Base-by-base conservation (phyloP, 92 coral and sea anemone species). In the Porites divaricata region DNA sequence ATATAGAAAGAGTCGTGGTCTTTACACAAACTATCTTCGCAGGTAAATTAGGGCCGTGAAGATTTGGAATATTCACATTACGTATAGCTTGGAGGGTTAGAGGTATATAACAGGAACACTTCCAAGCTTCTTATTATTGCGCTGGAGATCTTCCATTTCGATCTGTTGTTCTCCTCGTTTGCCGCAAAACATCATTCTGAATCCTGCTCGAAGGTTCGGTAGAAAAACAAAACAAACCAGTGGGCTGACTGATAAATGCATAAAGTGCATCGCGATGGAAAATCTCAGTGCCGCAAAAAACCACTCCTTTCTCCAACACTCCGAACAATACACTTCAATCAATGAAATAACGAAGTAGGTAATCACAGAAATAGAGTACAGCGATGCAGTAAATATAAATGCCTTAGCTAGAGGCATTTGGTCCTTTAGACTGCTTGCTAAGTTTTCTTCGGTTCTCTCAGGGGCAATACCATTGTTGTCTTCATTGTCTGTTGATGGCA, bases 31-130 rank as follows among this genome's bases (percentile, higher is more conserved):
- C 45, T 35, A 0, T 12, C 19, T 8, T 12, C 62, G 62, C 19
- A 57, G 62, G 62, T 23, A 9, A 66, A 19, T n/a, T 5, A 35
- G n/a, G n/a, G 45, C 45, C 0, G 0, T 35, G 45, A 35, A 35
- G 45, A 35, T 35, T 35, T 35, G 45, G 45, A 35, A 35, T 35
- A 35, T 35, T 35, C 0, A 0, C 45, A 35, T 35, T 35, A 4
- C 45, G 45, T 0, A 35, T 4, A 35, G 7, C 45, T 35, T 35
- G 45, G 7, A 35, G 45, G 45, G 12, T 62, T 23, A 81, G 10
- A 81, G 77, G 71, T 81, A 81, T 8, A 72, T 81, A 3, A 71
- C 86, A 48, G 78, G 23, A 50, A 81, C 78, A 24, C 48, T 72
- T 4, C 86, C 25, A 2, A 13, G 20, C 0, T 62, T 21, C 1